Base-by-base conservation (phyloP, 2,113 vertebrate species). In the Tupaia chinensis region DNA sequence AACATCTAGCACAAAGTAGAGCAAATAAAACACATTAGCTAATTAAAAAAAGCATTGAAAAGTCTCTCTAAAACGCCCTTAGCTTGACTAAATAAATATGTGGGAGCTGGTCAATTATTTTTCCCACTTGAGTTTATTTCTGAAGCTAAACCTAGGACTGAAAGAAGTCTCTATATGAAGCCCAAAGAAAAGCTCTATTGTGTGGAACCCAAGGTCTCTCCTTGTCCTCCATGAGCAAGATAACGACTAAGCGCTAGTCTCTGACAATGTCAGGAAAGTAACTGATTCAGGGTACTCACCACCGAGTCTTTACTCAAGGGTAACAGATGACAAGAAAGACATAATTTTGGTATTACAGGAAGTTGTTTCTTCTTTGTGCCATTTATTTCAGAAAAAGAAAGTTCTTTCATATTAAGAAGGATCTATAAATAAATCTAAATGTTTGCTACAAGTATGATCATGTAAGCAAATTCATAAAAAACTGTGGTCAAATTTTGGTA, bases 321-420 rank as follows among this genome's bases (percentile, higher is more conserved):
- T 82, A 12, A 89, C 5, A 85, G 79, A 27, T 44, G 15, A 53
- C 14, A 58, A 20, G 20, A 54, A 63, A 56, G 34, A 60, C n/a
- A 65, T 2, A 83, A 9, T 4, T 34, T 34, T 77, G 72, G 14
- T n/a, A 34, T 80, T 56, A 12, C 1, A 58, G 58, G 53, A 60
- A 5, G 11, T 16, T 65, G 56, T 23, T 65, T 72, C 72, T 72
- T 72, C 19, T 79, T 61, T 60, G 69, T 56, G 60, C 12, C 81
- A 15, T 69, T 87, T 70, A 91, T 69, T 92, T 82, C 25, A 29
- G 66, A 58, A 63, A 92, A 85, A 86, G 84, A 9, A 70, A 61
- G 22, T 65, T 79, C 12, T 95, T 56, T 89, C 12, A 34, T 72
- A 80, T 72, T 78, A 77, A 83, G 72, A 72, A 77, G 29, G 22